These are phyloP conservation scores for Capreolus pygargus DNA, from an alignment of 2,113 vertebrate genomes.

Conservation along the genomic window DNA sequence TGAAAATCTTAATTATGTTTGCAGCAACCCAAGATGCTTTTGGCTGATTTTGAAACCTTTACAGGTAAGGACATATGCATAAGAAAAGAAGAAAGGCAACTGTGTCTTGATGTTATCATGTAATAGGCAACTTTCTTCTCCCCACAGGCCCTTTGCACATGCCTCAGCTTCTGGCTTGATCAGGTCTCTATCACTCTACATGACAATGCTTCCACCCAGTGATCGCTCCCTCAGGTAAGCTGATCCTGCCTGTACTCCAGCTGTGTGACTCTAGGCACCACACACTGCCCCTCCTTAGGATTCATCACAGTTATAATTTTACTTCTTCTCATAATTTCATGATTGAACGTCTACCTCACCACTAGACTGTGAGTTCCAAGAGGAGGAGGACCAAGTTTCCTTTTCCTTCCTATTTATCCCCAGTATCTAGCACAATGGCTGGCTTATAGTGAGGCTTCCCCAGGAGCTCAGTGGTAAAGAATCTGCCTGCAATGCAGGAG, in stretches of 20 bases:
- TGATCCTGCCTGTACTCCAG: neutral
- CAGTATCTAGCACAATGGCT: neutral
- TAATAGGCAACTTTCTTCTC: neutral
- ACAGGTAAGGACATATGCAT: neutral
- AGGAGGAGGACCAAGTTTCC: neutral
- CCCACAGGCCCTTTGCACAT: neutral
- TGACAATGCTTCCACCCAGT: neutral
- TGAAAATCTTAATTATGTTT: constrained; percentile 13
- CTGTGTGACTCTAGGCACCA: neutral
- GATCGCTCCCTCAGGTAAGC: neutral
- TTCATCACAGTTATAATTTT: neutral
- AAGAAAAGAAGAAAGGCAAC: neutral
- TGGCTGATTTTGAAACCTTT: neutral
- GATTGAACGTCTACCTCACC: neutral
- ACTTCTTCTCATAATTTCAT: neutral
- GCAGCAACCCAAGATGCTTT: neutral
- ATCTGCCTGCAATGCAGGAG: neutral
- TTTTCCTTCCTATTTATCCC: neutral
- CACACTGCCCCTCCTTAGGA: neutral
- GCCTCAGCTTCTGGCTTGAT: neutral
- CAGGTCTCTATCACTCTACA: neutral
- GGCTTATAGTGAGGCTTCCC: neutral
- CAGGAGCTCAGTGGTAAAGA: neutral
- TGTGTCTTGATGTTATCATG: neutral
- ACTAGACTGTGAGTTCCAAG: neutral